These are phyloP conservation scores for Xylocopa sonorina DNA, from an alignment of 1,140 invertebrate species.

Conservation along the genomic window DNA sequence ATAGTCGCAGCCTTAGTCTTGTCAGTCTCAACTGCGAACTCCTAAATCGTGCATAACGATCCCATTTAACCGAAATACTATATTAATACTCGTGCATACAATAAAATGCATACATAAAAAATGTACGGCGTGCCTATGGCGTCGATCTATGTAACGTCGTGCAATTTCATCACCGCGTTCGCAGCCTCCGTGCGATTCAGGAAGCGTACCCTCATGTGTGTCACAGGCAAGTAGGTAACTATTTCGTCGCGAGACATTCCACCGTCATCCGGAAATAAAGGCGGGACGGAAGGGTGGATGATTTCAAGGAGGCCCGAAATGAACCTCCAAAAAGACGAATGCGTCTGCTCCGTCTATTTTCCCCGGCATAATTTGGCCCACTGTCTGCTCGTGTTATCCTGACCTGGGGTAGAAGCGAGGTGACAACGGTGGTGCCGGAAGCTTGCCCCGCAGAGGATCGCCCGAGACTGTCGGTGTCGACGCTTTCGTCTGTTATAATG, in stretches of 20 bases:
- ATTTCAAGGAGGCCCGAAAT: neutral
- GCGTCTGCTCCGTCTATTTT: slow-evolving; percentile 24
- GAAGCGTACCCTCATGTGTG: slow-evolving; percentile 5
- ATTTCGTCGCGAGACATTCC: slow-evolving; percentile 4
- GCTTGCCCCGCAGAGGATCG: slow-evolving; percentile 1
- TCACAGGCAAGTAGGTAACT: neutral
- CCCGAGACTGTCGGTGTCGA: neutral
- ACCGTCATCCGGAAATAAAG: slow-evolving; percentile 18
- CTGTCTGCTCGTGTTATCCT: slow-evolving; percentile 31
- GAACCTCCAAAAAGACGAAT: slow-evolving; percentile 24
- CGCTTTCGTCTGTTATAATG: slow-evolving; percentile 3
- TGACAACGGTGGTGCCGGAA: slow-evolving; percentile 40
- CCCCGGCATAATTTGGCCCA: slow-evolving; percentile 18
- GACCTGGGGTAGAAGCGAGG: slow-evolving; percentile 44
- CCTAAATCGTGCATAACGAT: no score
- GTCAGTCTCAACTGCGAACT: no score
- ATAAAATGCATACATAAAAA: no score
- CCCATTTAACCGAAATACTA: no score
- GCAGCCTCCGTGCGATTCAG: neutral
- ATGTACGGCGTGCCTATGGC: no score
- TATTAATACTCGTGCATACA: no score
- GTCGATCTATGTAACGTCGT: no score
- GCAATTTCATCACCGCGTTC: neutral
- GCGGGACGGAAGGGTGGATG: neutral
- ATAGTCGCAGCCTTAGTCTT: no score